Evolutionary conservation across 1,140 invertebrate genomes (phyloP).

Genomic region (Platorchestia sp.): DNA sequence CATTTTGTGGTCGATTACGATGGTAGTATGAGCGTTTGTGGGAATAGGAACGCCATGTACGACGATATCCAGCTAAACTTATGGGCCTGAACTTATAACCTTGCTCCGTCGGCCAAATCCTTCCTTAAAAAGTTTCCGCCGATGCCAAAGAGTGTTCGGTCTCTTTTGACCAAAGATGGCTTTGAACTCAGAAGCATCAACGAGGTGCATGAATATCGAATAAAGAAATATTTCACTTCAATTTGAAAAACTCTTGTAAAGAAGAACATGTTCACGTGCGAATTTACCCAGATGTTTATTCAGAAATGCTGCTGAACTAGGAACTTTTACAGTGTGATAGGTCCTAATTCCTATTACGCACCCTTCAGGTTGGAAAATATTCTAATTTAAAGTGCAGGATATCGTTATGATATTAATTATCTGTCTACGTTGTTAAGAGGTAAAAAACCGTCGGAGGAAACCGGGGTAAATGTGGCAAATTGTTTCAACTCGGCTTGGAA

Average conservation of each 20-base stretch:
- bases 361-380: no score
- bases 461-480: background rate
- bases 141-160: background rate
- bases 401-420: background rate
- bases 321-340: no score
- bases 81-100: conserved; percentile 3
- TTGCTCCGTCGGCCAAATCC: conserved; percentile 7
- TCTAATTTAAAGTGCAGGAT: no score
- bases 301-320: background rate
- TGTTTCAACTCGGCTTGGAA: background rate
- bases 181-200: background rate
- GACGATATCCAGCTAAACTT: background rate
- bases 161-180: conserved; percentile 6
- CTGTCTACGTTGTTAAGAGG: background rate
- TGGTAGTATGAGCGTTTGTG: background rate
- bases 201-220: background rate
- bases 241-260: background rate
- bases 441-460: background rate
- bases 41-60: background rate
- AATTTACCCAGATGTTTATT: background rate
- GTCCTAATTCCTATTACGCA: no score
- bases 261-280: background rate
- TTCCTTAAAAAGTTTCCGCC: background rate
- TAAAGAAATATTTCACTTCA: background rate
- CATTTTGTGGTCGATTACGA: conserved; percentile 52